Percentiles rank a stretch among this genome's conserved stretches.
Conservation (phyloP, 2,888 invertebrate species). For the Steromphala cineraria region DNA sequence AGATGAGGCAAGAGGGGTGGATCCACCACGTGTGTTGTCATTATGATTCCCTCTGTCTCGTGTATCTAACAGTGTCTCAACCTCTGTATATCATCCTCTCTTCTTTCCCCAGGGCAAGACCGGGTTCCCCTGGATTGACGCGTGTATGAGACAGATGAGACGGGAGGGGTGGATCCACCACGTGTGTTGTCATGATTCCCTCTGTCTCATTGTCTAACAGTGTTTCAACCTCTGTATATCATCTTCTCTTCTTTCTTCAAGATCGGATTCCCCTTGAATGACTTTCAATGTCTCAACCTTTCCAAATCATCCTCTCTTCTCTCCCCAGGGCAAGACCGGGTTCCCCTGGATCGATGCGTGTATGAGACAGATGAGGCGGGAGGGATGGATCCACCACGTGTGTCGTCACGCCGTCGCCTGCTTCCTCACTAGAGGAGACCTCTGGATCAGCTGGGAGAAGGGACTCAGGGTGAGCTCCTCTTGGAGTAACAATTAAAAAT, state of each 20-base stretch:
- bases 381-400: slow-evolving; percentile 93
- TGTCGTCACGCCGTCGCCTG: slow-evolving; percentile 92
- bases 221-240: too few species aligned
- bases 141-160: slow-evolving; percentile 89
- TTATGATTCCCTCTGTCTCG: too few species aligned
- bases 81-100: too few species aligned
- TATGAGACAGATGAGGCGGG: slow-evolving; percentile 89
- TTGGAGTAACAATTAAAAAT: background rate
- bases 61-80: too few species aligned
- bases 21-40: slow-evolving; percentile 69
- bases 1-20: slow-evolving; percentile 76
- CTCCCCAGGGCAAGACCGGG: slow-evolving; percentile 83
- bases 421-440: slow-evolving; percentile 89
- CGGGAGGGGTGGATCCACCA: slow-evolving; percentile 95
- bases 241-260: too few species aligned
- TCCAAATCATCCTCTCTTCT: too few species aligned
- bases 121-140: slow-evolving; percentile 93
- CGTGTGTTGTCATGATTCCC: slow-evolving; percentile 88
- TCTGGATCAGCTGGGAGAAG: slow-evolving; percentile 88
- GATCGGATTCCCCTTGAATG: too few species aligned
- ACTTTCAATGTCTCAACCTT: too few species aligned
- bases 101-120: slow-evolving; percentile 80
- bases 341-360: slow-evolving; percentile 95
- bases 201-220: too few species aligned
- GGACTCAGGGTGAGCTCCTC: slow-evolving; percentile 83